A percentile compares a stretch with the other conserved stretches of the same genome.
Evolutionary conservation across 2,113 vertebrate species (phyloP).

Genomic region (Meriones unguiculatus): DNA sequence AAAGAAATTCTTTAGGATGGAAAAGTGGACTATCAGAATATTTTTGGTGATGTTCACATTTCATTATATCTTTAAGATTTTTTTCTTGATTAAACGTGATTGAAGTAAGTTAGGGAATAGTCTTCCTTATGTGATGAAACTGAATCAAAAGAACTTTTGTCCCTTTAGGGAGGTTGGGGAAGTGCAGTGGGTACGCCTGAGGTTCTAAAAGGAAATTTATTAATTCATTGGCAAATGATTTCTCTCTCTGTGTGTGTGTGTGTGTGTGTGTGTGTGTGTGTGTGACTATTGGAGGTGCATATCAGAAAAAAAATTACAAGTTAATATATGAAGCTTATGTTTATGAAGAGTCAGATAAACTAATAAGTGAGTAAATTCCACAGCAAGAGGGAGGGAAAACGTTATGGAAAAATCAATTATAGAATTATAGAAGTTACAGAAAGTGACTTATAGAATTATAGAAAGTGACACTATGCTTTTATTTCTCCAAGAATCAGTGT

Average conservation of each 20-base stretch:
- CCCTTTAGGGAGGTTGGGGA: neutral
- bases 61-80: neutral
- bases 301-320: neutral
- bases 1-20: neutral
- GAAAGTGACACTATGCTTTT: neutral
- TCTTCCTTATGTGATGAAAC: neutral
- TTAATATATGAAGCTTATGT: neutral
- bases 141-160: neutral
- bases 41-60: neutral
- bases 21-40: neutral
- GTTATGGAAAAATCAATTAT: neutral
- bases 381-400: neutral
- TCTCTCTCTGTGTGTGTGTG: neutral
- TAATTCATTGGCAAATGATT: neutral
- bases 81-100: neutral
- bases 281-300: neutral
- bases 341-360: neutral
- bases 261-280: neutral
- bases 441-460: neutral
- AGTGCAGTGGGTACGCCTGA: neutral
- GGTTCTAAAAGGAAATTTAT: neutral
- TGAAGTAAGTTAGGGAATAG: neutral
- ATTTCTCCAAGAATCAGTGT: neutral
- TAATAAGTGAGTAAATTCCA: neutral
- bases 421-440: neutral